Percentiles rank a stretch among this genome's conserved stretches.
Conservation (phyloP, 2,888 invertebrate species). For the Lydus trimaculatus region DNA sequence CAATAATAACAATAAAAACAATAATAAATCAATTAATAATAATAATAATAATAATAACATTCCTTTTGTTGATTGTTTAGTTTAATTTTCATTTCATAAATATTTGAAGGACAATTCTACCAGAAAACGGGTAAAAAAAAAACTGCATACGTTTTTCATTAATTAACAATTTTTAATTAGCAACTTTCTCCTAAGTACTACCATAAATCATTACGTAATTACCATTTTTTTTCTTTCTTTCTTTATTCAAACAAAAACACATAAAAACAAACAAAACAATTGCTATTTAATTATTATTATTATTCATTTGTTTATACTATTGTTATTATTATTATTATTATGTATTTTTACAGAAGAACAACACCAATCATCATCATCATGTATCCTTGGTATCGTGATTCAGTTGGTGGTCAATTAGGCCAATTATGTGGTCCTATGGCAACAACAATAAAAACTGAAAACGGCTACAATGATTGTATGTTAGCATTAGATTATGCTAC, state of each 20-base stretch:
- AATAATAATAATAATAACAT: too few species aligned
- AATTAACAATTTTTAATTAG: not conserved
- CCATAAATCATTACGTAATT: constrained; percentile 7
- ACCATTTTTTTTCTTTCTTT: not conserved
- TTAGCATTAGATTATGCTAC: constrained; percentile 71
- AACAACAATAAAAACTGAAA: constrained; percentile 71
- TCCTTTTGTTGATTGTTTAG: too few species aligned
- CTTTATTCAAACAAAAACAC: too few species aligned
- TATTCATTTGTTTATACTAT: not conserved
- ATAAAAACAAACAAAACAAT: too few species aligned
- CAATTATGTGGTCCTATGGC: constrained; percentile 66
- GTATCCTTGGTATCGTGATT: constrained; percentile 72
- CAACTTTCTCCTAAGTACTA: constrained; percentile 2
- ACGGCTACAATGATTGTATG: constrained; percentile 76
- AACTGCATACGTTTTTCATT: too few species aligned
- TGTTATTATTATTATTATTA: not conserved
- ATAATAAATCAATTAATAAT: too few species aligned
- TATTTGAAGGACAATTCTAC: too few species aligned
- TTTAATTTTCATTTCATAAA: too few species aligned
- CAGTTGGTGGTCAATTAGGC: constrained; percentile 64
- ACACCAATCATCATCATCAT: constrained; percentile 50
- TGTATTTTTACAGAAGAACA: constrained; percentile 39
- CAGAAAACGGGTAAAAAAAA: too few species aligned
- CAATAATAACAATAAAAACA: too few species aligned
- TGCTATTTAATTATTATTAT: constrained; percentile 2